A percentile compares a stretch with the other conserved stretches of the same genome.
phyloP scores from a whole-genome alignment of 1,140 invertebrate species.

The Eriocheir sinensis region DNA sequence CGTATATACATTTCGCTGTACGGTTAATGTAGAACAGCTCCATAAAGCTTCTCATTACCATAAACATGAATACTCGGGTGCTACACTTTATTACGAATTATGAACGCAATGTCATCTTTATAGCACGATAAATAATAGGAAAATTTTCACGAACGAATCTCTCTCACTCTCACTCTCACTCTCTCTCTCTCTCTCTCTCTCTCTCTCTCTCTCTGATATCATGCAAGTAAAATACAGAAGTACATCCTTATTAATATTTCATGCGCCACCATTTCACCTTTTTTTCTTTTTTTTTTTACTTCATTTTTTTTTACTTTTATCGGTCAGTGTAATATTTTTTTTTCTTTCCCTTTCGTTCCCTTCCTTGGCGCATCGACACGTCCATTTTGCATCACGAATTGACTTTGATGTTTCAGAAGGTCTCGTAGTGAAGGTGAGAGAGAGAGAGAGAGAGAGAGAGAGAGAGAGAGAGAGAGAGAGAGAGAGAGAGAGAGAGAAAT shows the following conservation, averaged over 20 bases:
- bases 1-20: background rate
- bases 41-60: background rate
- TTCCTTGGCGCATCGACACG: background rate
- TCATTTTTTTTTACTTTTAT: background rate
- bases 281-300: constrained; percentile 35
- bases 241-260: constrained; percentile 19
- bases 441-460: no score
- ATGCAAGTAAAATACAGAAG: background rate
- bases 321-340: no score
- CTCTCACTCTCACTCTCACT: background rate
- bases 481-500: no score
- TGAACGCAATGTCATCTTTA: constrained; percentile 17
- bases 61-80: background rate
- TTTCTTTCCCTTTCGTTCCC: background rate
- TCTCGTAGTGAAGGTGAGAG: no score
- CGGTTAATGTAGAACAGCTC: background rate
- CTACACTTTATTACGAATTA: background rate
- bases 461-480: no score
- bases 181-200: background rate
- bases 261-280: background rate
- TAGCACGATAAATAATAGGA: background rate
- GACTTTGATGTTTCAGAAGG: no score
- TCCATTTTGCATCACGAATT: background rate
- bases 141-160: background rate
- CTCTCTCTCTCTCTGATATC: background rate